Percentiles rank a stretch among this genome's conserved stretches.
Evolutionary conservation across 2,888 invertebrate species (phyloP).

Genomic region (Calliphora vomitoria): DNA sequence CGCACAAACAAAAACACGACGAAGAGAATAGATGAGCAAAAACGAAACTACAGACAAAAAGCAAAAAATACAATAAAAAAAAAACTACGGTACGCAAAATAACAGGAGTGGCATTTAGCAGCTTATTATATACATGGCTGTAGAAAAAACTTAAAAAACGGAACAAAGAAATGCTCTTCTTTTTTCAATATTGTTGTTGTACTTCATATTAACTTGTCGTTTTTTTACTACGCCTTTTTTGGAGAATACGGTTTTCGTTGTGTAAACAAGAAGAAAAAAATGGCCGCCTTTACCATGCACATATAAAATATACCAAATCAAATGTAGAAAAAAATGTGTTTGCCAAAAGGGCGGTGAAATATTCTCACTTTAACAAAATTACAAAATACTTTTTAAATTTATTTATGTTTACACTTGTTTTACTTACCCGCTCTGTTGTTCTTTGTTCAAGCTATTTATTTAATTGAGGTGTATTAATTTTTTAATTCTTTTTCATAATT

Average conservation of each 20-base stretch:
- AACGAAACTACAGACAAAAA: slow-evolving; percentile 5
- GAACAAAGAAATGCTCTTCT: slow-evolving; percentile 62
- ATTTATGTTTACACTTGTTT: slow-evolving; percentile 21
- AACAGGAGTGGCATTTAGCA: slow-evolving; percentile 67
- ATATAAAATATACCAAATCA: slow-evolving; percentile 29
- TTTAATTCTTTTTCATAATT: slow-evolving; percentile 58
- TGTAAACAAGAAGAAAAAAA: slow-evolving; percentile 72
- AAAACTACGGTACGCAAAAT: slow-evolving; percentile 48
- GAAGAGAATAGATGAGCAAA: slow-evolving; percentile 25
- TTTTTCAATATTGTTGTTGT: slow-evolving; percentile 7
- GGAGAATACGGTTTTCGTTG: slow-evolving; percentile 53
- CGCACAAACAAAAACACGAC: slow-evolving; percentile 40
- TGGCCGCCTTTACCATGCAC: slow-evolving; percentile 41
- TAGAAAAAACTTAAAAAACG: slow-evolving; percentile 39
- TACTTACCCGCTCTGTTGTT: slow-evolving; percentile 65
- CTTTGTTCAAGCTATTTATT: slow-evolving; percentile 35
- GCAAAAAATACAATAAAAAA: slow-evolving; percentile 10
- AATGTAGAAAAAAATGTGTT: slow-evolving; percentile 46
- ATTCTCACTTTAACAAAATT: slow-evolving; percentile 40
- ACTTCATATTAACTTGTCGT: slow-evolving; percentile 23
- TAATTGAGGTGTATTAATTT: slow-evolving; percentile 60
- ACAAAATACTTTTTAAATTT: slow-evolving; percentile 12
- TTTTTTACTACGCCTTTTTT: slow-evolving; percentile 60
- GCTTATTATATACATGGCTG: not conserved
- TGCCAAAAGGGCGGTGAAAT: slow-evolving; percentile 74